A percentile compares a stretch with the other conserved stretches of the same genome.
phyloP scores from a whole-genome alignment of 64 coral and sea anemone species.

The Trachythela sp. region DNA sequence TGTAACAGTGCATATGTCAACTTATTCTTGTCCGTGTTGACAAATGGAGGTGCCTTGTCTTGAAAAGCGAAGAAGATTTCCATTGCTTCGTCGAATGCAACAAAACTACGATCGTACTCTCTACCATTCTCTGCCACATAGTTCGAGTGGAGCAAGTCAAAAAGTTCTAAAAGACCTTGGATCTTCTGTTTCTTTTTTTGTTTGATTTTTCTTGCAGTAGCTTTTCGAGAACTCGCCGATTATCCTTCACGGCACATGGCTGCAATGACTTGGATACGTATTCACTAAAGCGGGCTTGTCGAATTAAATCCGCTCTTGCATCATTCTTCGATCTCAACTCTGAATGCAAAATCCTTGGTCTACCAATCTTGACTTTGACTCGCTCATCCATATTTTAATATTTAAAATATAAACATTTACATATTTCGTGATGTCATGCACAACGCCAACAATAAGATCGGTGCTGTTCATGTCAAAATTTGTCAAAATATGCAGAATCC shows the following conservation, averaged over 20 bases:
- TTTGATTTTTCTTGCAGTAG: neutral
- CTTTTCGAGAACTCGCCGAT: neutral
- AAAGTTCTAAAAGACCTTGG: neutral
- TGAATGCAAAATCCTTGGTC: neutral
- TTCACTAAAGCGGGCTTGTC: neutral
- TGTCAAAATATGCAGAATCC: too few species aligned
- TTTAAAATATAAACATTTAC: too few species aligned
- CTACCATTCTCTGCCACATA: constrained; percentile 1
- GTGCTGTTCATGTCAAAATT: too few species aligned
- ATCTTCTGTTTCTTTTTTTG: neutral
- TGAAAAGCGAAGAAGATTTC: constrained; percentile 13
- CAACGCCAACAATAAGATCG: too few species aligned
- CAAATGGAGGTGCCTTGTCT: neutral
- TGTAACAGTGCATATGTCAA: constrained; percentile 10
- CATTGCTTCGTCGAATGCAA: neutral
- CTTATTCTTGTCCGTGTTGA: neutral
- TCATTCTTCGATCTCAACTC: neutral
- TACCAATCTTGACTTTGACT: neutral
- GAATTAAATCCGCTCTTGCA: too few species aligned
- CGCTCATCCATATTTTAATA: neutral
- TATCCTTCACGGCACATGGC: neutral
- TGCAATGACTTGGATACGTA: neutral
- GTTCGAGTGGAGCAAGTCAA: neutral
- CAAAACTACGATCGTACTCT: neutral
- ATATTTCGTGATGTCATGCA: too few species aligned